Base-by-base conservation (phyloP, 2,888 invertebrate species). In the Gastrophysa polygoni region DNA sequence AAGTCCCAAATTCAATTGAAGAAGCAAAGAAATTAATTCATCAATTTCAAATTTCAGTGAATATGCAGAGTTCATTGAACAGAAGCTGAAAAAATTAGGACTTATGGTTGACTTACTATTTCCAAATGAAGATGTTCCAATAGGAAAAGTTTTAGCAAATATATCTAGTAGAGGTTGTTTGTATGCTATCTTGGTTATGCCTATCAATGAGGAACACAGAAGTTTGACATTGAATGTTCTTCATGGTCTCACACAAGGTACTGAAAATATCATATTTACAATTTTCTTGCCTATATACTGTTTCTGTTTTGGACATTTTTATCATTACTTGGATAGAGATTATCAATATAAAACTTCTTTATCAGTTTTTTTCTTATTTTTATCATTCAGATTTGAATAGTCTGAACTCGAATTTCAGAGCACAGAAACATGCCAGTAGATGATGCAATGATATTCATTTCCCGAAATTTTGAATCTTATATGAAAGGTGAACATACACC, bases 361-460 rank as follows among this genome's bases (percentile, higher is more conserved):
- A n/a, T n/a, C n/a, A n/a, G n/a, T n/a, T n/a, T n/a, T n/a, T n/a
- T n/a, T n/a, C n/a, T 21, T 52, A 16, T 52, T 8, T 5, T 20
- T 44, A n/a, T 43, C 14, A 34, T 21, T 20, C 34, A n/a, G n/a
- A n/a, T 48, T 17, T 59, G 14, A 2, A 24, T 52, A 54, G 44
- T 21, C 38, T 58, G 29, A 14, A 62, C 63, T 59, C 57, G 69
- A 16, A 49, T 68, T 78, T 68, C 85, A 90, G 97, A 96, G 78
- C 97, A 97, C 82, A 89, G 97, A 71, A 96, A 97, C 82, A 97
- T 97, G 95, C 96, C 96, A 0, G 78, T 96, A 38, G 96, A 97
- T 59, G 96, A 96, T 81, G 95, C 96, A 0, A 83, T 96, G 61
- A 86, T 87, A 68, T 83, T 96, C 66, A 84, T 97, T 28, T 86